These are phyloP conservation scores for Caloenas nicobarica DNA, from an alignment of 2,113 vertebrate species.

Conservation along the genomic window DNA sequence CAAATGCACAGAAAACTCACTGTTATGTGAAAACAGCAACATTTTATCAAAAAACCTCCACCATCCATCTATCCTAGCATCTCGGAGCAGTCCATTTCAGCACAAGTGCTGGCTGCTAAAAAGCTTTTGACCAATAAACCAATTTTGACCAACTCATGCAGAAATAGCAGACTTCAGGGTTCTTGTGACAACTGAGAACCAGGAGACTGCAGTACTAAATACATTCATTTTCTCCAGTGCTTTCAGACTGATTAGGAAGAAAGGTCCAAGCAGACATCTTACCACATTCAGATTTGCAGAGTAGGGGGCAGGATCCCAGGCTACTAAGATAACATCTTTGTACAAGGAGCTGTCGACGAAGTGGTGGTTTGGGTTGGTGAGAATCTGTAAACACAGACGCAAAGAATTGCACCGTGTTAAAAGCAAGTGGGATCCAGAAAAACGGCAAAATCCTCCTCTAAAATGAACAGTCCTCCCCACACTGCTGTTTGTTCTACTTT, in stretches of 20 bases:
- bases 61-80: not conserved
- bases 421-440: not conserved
- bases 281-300: constrained; percentile 90
- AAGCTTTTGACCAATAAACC: not conserved
- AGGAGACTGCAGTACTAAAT: not conserved
- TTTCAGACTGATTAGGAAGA: not conserved
- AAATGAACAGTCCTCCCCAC: not conserved
- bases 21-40: not conserved
- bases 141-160: not conserved
- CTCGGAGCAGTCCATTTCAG: not conserved
- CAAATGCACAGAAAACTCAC: not conserved
- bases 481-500: not conserved
- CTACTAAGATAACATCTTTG: constrained; percentile 91
- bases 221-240: not conserved
- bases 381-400: constrained; percentile 81
- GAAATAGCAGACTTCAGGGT: not conserved
- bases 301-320: constrained; percentile 97
- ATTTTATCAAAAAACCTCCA: not conserved
- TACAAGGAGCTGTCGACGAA: constrained; percentile 92
- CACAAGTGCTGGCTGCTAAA: not conserved
- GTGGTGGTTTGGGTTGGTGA: constrained; percentile 87
- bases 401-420: not conserved
- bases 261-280: constrained; percentile 24
- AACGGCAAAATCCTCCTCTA: not conserved
- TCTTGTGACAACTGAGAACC: not conserved